phyloP scores from a whole-genome alignment of 23 tunicate genomes.

The Diplosoma virens region DNA sequence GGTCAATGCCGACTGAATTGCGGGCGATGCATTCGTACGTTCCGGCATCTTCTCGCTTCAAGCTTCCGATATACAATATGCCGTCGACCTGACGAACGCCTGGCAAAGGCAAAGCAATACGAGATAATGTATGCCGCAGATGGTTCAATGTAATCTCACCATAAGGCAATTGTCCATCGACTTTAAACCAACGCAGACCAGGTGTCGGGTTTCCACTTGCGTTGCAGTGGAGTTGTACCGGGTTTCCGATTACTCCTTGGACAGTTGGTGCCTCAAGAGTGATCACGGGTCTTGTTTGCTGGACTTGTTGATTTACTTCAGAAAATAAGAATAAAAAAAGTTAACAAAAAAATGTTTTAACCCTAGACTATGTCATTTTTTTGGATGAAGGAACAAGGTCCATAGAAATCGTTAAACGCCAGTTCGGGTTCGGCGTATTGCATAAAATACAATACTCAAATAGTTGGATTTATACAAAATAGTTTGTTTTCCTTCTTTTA shows the following conservation, averaged over 20 bases:
- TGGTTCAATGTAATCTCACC: not conserved
- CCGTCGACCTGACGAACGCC: not conserved
- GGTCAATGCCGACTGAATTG: conserved; percentile 52
- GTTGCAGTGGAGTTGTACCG: conserved; percentile 27
- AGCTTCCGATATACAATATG: not conserved
- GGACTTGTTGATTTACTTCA: too few species aligned
- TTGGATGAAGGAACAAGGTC: too few species aligned
- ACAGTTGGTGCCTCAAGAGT: conserved; percentile 1
- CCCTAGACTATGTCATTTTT: too few species aligned
- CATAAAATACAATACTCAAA: too few species aligned
- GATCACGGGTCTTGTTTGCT: too few species aligned
- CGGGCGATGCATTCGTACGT: conserved; percentile 53
- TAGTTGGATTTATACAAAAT: too few species aligned
- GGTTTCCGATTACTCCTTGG: conserved; percentile 40
- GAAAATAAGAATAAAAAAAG: too few species aligned
- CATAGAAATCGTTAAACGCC: too few species aligned
- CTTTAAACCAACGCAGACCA: conserved; percentile 40
- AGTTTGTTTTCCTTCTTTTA: too few species aligned
- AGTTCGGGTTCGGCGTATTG: too few species aligned
- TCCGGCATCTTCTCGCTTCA: conserved; percentile 47
- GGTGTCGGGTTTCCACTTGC: conserved; percentile 50
- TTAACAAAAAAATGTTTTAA: too few species aligned
- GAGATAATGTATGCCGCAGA: not conserved
- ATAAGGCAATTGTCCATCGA: not conserved
- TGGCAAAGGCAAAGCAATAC: not conserved